These are phyloP conservation scores for Carpatolechia fugitivella DNA, from an alignment of 2,888 invertebrate species.

Conservation along the genomic window DNA sequence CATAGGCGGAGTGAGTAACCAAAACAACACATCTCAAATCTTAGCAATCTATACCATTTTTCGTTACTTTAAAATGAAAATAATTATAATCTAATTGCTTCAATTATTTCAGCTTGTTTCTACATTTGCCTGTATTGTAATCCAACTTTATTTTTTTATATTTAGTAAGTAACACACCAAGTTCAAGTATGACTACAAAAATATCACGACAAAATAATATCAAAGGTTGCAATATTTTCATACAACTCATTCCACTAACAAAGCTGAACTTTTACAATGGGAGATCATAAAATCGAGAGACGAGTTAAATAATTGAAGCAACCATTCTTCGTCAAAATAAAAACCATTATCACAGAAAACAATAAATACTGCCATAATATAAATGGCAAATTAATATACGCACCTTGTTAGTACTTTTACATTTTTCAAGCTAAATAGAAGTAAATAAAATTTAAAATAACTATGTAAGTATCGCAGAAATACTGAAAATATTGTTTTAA, in stretches of 20 bases:
- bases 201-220: too few relatives aligned
- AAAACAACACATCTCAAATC: constrained; percentile 20
- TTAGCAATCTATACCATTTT: constrained; percentile 32
- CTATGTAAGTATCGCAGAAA: constrained; percentile 27
- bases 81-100: background rate
- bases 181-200: too few relatives aligned
- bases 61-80: background rate
- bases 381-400: constrained; percentile 68
- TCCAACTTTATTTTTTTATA: too few relatives aligned
- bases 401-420: constrained; percentile 51
- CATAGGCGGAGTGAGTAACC: constrained; percentile 68
- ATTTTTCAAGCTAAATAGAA: constrained; percentile 12
- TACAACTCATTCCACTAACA: too few relatives aligned
- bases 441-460: constrained; percentile 12
- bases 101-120: too few relatives aligned
- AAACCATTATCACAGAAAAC: constrained; percentile 73
- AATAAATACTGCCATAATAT: constrained; percentile 70
- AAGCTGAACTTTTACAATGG: too few relatives aligned
- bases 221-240: too few relatives aligned
- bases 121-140: too few relatives aligned
- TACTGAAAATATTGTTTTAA: constrained; percentile 32
- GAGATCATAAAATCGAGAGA: too few relatives aligned
- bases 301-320: constrained; percentile 4
- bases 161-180: too few relatives aligned
- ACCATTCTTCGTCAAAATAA: constrained; percentile 12